Evolutionary conservation across 2,113 vertebrate genomes (phyloP).

Genomic region (Myrmecophaga tridactyla): DNA sequence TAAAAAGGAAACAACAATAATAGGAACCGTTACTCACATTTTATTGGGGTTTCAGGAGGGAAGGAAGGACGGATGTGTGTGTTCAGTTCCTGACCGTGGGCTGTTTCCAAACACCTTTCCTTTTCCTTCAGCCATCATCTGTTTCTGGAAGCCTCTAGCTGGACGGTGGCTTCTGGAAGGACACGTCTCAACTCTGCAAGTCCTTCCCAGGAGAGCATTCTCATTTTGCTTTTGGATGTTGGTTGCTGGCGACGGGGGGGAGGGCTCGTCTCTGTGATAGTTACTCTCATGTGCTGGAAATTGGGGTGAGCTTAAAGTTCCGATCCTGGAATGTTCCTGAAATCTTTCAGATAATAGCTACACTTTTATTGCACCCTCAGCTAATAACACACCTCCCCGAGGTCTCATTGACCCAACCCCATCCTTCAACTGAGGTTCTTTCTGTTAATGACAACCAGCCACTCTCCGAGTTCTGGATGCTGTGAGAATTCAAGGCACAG

Average conservation of each 20-base stretch:
- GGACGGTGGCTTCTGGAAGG: neutral
- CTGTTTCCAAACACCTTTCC: rapidly evolving
- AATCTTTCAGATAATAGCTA: neutral
- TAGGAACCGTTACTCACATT: no score
- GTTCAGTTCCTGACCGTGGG: rapidly evolving
- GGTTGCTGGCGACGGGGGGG: no score
- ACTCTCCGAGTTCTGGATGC: no score
- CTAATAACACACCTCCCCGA: rapidly evolving
- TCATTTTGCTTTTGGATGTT: neutral
- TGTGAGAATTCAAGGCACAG: neutral
- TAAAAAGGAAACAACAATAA: neutral
- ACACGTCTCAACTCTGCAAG: neutral
- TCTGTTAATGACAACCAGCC: rapidly evolving
- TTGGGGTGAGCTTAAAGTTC: no score
- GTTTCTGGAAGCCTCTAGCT: rapidly evolving
- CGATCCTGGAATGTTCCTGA: rapidly evolving
- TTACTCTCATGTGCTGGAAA: neutral
- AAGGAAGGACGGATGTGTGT: rapidly evolving
- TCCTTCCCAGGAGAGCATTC: neutral
- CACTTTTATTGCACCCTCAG: rapidly evolving
- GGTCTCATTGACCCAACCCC: neutral
- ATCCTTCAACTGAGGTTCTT: neutral
- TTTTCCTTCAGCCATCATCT: neutral
- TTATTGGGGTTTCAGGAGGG: neutral
- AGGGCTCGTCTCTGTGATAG: rapidly evolving